Conservation (phyloP, 2,113 vertebrate genomes). For the Blennius ocellaris region DNA sequence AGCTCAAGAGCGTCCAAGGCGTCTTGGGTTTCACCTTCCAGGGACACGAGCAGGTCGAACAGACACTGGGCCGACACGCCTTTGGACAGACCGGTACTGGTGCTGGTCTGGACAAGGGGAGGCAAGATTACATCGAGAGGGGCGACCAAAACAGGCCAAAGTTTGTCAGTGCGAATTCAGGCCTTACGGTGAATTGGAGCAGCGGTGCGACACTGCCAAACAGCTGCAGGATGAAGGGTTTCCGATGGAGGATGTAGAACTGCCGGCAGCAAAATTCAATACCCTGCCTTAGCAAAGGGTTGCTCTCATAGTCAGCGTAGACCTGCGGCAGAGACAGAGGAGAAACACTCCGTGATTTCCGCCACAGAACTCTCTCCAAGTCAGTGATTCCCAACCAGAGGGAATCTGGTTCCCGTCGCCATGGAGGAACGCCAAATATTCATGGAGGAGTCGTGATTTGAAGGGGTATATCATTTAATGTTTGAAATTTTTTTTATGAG, state of each 20-base stretch:
- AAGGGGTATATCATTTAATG: no score
- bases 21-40: constrained; percentile 94
- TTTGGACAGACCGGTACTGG: constrained; percentile 88
- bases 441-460: no score
- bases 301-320: constrained; percentile 96
- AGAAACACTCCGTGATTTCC: background rate
- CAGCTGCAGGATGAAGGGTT: constrained; percentile 96
- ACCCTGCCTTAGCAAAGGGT: constrained; percentile 92
- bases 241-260: constrained; percentile 98
- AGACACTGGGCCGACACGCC: constrained; percentile 97
- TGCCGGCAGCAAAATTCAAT: constrained; percentile 97
- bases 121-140: background rate
- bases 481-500: no score
- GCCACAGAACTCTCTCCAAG: no score
- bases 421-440: no score
- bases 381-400: no score
- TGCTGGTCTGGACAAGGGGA: constrained; percentile 76
- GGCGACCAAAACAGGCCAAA: background rate
- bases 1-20: constrained; percentile 94
- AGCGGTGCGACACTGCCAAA: constrained; percentile 97
- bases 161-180: background rate
- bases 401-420: no score
- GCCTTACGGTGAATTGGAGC: constrained; percentile 94
- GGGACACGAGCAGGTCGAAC: constrained; percentile 94
- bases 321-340: constrained; percentile 81